Evolutionary conservation across 2,113 vertebrate genomes (phyloP), one percentile per base, ranked within the genome.

Genomic region (Rhinoptilus africanus): DNA sequence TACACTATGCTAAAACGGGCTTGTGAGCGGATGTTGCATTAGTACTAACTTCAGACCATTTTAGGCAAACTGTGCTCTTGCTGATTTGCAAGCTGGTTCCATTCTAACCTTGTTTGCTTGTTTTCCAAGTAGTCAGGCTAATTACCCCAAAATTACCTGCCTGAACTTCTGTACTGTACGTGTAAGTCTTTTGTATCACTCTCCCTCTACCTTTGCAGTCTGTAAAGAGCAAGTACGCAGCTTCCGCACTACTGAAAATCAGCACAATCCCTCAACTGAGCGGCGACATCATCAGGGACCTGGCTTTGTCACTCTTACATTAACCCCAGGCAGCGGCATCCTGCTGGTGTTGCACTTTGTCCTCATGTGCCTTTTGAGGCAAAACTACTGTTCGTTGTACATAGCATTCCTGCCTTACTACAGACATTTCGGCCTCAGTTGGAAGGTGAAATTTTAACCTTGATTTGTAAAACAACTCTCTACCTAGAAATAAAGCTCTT

Each of bases 201-300:
- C 11, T 64, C 82, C 24, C 35, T 80, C 37, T 71, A 18, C 60
- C 62, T 85, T 83, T 91, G 11, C 98, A 99, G 99, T 98, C 99
- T 14, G 67, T 99, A 73, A 99, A 96, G 98, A 99, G 98, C 72
- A 99, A 99, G 76, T 99, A 99, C 47, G 98, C 98, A 4, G 99
- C 98, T 97, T 97, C 97, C 95, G 99, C 98, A 64, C 98, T 99
- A 48, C 97, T 99, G 98, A 98, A 94, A 89, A 98, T 99, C 96
- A 99, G 99, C 97, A 98, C 98, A 7, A 86, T 99, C 12, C 98
- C 99, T 64, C 98, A 99, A 78, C 98, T 99, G 37, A 98, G 95
- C 75, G 94, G 98, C 0, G 21, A 95, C 3, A 3, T 96, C 12
- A 10, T 99, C 85, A 97, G 80, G 85, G 98, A 98, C 32, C 96